These are phyloP conservation scores for Perithous albicinctus DNA, from an alignment of 2,888 invertebrate species.

Conservation along the genomic window DNA sequence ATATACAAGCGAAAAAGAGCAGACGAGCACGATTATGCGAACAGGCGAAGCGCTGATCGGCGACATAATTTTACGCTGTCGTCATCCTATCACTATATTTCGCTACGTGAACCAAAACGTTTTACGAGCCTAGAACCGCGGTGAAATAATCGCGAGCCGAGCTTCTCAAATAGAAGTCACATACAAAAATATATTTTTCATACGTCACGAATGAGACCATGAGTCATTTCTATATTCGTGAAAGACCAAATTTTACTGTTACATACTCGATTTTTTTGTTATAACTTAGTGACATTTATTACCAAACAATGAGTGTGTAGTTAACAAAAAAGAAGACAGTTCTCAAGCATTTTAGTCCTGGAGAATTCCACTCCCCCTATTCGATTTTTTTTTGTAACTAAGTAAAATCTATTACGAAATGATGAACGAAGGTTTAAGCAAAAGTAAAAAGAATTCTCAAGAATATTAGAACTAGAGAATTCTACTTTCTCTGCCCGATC, in stretches of 20 bases:
- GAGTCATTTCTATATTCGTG: not conserved
- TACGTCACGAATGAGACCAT: slow-evolving; percentile 1
- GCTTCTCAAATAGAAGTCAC: slow-evolving; percentile 35
- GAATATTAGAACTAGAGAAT: no score
- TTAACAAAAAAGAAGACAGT: not conserved
- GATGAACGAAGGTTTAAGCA: not conserved
- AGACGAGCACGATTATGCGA: slow-evolving; percentile 18
- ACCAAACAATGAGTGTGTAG: not conserved
- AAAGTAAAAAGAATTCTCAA: slow-evolving; percentile 1
- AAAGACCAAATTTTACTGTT: not conserved
- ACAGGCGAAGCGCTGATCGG: slow-evolving; percentile 4
- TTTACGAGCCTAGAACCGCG: not conserved
- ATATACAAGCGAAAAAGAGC: slow-evolving; percentile 49
- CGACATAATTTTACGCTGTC: slow-evolving; percentile 45
- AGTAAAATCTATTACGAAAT: slow-evolving; percentile 7
- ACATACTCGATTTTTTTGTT: not conserved
- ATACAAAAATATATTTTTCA: slow-evolving; percentile 2
- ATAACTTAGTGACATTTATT: not conserved
- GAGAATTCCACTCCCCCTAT: no score
- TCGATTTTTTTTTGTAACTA: not conserved
- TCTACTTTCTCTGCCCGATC: no score
- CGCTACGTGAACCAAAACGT: not conserved
- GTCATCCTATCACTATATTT: slow-evolving; percentile 40
- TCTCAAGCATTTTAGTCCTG: not conserved
- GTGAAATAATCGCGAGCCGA: slow-evolving; percentile 48